These are phyloP conservation scores for Helicorthomorpha holstii DNA, from an alignment of 1,140 invertebrate genomes.

Conservation along the genomic window DNA sequence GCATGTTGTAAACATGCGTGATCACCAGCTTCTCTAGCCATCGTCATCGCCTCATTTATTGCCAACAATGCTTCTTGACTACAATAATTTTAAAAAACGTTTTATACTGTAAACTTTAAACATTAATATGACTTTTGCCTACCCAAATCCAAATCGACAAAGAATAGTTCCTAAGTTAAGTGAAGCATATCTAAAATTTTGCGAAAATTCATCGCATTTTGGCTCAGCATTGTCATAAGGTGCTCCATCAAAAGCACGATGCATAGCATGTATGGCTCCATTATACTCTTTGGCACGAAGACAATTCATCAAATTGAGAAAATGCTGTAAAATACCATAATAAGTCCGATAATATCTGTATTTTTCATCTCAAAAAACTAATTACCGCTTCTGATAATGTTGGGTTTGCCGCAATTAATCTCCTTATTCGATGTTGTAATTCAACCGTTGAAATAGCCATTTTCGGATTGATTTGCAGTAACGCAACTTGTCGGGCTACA, in stretches of 20 bases:
- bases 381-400: slow-evolving; percentile 54
- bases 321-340: slow-evolving; percentile 45
- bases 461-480: slow-evolving; percentile 59
- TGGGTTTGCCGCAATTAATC: slow-evolving; percentile 60
- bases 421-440: slow-evolving; percentile 53
- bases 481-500: slow-evolving; percentile 62
- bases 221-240: slow-evolving; percentile 26
- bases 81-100: slow-evolving; percentile 13
- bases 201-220: slow-evolving; percentile 34
- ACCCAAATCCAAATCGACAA: slow-evolving; percentile 69
- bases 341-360: background rate
- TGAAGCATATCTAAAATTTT: slow-evolving; percentile 68
- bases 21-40: slow-evolving; percentile 74
- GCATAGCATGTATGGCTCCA: slow-evolving; percentile 61
- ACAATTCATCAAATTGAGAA: slow-evolving; percentile 76
- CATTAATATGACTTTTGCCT: slow-evolving; percentile 18
- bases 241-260: slow-evolving; percentile 66
- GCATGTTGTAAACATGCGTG: slow-evolving; percentile 68
- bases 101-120: background rate
- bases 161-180: slow-evolving; percentile 74
- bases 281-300: slow-evolving; percentile 70
- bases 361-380: background rate
- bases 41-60: slow-evolving; percentile 62
- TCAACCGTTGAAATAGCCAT: slow-evolving; percentile 54
- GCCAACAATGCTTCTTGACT: slow-evolving; percentile 58